Evolutionary conservation across 2,113 vertebrate species (phyloP), one percentile per base, ranked within the genome.

Genomic region (Sapajus apella): DNA sequence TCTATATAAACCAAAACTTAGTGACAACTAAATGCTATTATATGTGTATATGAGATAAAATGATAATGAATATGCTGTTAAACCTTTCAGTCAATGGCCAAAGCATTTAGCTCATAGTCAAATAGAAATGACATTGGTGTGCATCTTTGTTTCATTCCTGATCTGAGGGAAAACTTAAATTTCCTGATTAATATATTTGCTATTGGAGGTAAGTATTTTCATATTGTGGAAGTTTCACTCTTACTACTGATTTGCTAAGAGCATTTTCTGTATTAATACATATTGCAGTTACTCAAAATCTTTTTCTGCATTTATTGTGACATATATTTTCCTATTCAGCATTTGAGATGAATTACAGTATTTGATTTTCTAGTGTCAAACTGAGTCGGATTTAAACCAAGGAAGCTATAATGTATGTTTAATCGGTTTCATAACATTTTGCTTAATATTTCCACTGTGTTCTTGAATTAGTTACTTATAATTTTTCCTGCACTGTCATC

Each of bases 331-430:
- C 30, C 16, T 20, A 43, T 1, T 0, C 43, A 55, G 0, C 72
- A 77, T 83, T 23, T 61, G 58, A 88, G 30, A 79, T 89, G n/a
- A 32, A 45, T 45, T 82, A 61, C 4, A 84, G 55, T 88, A 93
- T 82, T 75, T 90, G 25, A 95, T 73, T 81, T 85, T 80, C 12
- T 93, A 58, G 81, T 68, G 8, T 20, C 76, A 90, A 95, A 90
- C 43, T 70, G 12, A 81, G 81, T 73, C 50, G 9, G 27, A 30
- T 87, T 95, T 76, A 93, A 81, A 47, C 6, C 17, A 86, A 86
- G 5, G 20, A 72, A 20, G 47, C 32, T 79, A 58, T 72, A 50
- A 61, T 94, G 13, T n/a, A 94, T 64, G 32, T 68, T 93, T 79
- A 70, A 79, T 75, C n/a, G 81, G 20, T 23, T 90, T 81, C 37